Base-by-base conservation (phyloP, 1,140 invertebrate genomes). In the Zophobas morio region DNA sequence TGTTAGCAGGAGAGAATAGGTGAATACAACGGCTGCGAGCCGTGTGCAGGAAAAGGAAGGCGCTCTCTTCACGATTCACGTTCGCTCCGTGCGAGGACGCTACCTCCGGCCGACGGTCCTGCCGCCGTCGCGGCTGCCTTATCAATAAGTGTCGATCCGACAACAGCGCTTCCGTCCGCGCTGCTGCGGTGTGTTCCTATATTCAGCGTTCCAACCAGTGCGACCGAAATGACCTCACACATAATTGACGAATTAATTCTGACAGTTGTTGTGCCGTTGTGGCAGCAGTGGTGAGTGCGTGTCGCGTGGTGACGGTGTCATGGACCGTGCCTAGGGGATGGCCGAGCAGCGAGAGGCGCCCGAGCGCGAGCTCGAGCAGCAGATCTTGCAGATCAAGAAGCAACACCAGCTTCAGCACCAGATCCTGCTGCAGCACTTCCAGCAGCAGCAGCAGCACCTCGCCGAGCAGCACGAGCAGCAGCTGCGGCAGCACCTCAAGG, bases 321-420 rank as follows among this genome's bases (percentile, higher is more conserved):
- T 81, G 78, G 78, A 78, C 78, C 75, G 77, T 74, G 74, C 76
- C 77, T 63, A 77, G 76, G 70, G 51, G 72, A 86, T 86, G 85
- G 85, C 84, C 60, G 85, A 85, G 75, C 79, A 82, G 56, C 81
- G 85, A 40, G 84, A 86, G 71, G 82, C 85, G 74, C 83, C 85
- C 74, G 85, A 86, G 78, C 81, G 84, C 53, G 81, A 86, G 76
- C 82, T 86, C 63, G 85, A 86, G 76, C 85, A 86, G 79, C 85
- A 86, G 74, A 86, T 86, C 74, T 73, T 89, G 76, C 86, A 90
- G 85, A 84, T 93, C 78, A 93, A 93, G 84, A 92, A 93, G 81
- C 91, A 93, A 75, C 92, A 93, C 76, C 91, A 93, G 83, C 83
- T 93, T n/a, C 92, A 94, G 84, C 92, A 93, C 79, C 91, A 93